phyloP scores from a whole-genome alignment of 2,888 invertebrate species.

The Pandemis corylana region DNA sequence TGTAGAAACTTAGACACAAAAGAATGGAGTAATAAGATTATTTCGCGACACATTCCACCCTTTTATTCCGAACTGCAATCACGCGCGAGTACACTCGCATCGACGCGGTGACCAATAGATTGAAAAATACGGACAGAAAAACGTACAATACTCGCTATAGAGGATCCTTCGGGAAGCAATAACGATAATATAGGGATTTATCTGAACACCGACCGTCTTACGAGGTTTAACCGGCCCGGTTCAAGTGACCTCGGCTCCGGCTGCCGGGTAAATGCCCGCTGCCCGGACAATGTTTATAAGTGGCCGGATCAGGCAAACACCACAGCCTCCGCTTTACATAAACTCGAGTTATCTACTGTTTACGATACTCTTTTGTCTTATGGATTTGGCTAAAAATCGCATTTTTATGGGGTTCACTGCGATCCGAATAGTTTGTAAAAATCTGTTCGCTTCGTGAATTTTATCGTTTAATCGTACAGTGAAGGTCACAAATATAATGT shows the following conservation, averaged over 20 bases:
- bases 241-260: constrained; percentile 49
- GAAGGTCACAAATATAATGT: too few species aligned
- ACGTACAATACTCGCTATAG: constrained; percentile 58
- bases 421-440: not conserved
- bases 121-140: constrained; percentile 58
- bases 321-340: constrained; percentile 68
- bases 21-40: not conserved
- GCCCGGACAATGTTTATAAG: constrained; percentile 65
- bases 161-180: constrained; percentile 64
- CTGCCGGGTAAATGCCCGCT: constrained; percentile 29
- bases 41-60: not conserved
- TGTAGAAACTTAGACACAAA: too few species aligned
- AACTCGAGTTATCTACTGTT: constrained; percentile 61
- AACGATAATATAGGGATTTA: constrained; percentile 70
- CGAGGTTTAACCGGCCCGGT: constrained; percentile 65
- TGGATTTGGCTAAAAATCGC: constrained; percentile 42
- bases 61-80: not conserved
- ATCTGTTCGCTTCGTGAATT: too few species aligned
- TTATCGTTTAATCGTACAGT: too few species aligned
- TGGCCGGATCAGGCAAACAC: constrained; percentile 61
- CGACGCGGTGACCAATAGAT: constrained; percentile 8
- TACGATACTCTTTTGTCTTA: constrained; percentile 53
- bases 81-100: not conserved
- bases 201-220: constrained; percentile 71
- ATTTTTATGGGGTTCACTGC: constrained; percentile 28